Evolutionary conservation across 2,797 vertebrate species (phyloP), one percentile per base, ranked within the genome.

Genomic region (Cichlasoma orientale): DNA sequence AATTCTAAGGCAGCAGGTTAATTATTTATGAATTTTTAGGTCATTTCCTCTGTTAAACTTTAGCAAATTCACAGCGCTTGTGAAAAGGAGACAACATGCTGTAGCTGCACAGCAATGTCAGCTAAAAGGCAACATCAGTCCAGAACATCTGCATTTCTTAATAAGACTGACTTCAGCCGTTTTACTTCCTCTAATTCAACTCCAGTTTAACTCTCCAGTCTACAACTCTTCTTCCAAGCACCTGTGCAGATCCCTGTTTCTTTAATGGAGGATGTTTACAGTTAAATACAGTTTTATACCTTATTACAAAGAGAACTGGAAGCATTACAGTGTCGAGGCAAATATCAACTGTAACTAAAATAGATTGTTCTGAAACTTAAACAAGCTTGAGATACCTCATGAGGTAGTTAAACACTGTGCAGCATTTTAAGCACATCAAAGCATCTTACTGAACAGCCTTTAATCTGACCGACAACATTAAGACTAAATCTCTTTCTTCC

Each of bases 21-120:
- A 85, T 81, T 16, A 81, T 80, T 80, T 13, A 57, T 52, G 7
- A n/a, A 8, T 11, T 27, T 74, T 44, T 3, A 56, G 38, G 8
- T 3, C 55, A 66, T 77, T 71, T 47, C 8, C 57, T 36, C 19
- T 44, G 63, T 72, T 14, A 10, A 72, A 21, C 19, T 56, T 63
- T 56, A 55, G 44, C 29, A 82, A 66, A 66, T 18, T 66, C 61
- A 12, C 23, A 66, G 23, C 41, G 47, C 61, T 12, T 47, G 16
- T 27, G 25, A 19, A 68, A 44, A 68, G 18, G 16, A 29, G 61
- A 2, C 19, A 68, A 10, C 25, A 50, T 47, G 41, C 38, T 12
- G 44, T 27, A 29, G 41, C 61, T 66, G 61, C 61, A 66, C 23
- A 66, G 16, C 16, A 19, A 19, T 19, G 41, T 66, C 23, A 66